phyloP scores from a whole-genome alignment of 2,888 invertebrate genomes.

The Tachystola acroxantha region DNA sequence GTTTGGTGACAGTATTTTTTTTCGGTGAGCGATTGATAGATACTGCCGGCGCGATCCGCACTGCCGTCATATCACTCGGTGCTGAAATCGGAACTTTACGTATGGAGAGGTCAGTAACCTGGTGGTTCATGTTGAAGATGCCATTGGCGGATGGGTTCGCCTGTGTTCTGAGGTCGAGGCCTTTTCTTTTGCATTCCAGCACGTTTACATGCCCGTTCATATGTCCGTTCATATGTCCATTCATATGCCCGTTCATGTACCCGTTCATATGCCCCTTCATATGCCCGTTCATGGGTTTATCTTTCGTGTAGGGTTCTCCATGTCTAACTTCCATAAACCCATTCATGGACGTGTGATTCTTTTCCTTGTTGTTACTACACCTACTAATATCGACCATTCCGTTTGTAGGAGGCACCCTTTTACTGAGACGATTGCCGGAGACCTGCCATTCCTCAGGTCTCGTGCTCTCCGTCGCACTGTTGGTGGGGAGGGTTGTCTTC shows the following conservation, averaged over 20 bases:
- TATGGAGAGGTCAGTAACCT: slow-evolving; percentile 28
- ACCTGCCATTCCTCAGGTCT: no score
- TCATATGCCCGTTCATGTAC: slow-evolving; percentile 60
- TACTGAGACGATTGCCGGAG: slow-evolving; percentile 43
- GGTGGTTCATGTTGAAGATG: slow-evolving; percentile 30
- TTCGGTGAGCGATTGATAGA: slow-evolving; percentile 41
- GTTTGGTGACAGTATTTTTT: slow-evolving; percentile 36
- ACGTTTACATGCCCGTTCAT: slow-evolving; percentile 43
- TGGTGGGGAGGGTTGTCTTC: slow-evolving; percentile 28
- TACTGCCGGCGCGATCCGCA: slow-evolving; percentile 46
- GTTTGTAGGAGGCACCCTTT: slow-evolving; percentile 33
- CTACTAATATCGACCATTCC: slow-evolving; percentile 46
- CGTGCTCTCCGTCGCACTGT: slow-evolving; percentile 29
- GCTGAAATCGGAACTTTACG: slow-evolving; percentile 43
- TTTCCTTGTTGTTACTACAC: slow-evolving; percentile 44
- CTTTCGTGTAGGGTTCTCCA: no score
- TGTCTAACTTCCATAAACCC: slow-evolving; percentile 66
- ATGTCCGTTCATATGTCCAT: slow-evolving; percentile 43
- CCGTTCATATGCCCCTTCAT: slow-evolving; percentile 62
- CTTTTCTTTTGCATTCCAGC: slow-evolving; percentile 46
- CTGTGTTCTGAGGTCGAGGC: slow-evolving; percentile 31
- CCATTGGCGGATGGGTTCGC: slow-evolving; percentile 62
- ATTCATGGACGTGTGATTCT: slow-evolving; percentile 47
- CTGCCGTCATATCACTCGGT: slow-evolving; percentile 34
- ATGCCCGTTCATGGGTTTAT: no score